Base-by-base conservation (phyloP, 2,113 vertebrate genomes). In the Polypterus senegalus region DNA sequence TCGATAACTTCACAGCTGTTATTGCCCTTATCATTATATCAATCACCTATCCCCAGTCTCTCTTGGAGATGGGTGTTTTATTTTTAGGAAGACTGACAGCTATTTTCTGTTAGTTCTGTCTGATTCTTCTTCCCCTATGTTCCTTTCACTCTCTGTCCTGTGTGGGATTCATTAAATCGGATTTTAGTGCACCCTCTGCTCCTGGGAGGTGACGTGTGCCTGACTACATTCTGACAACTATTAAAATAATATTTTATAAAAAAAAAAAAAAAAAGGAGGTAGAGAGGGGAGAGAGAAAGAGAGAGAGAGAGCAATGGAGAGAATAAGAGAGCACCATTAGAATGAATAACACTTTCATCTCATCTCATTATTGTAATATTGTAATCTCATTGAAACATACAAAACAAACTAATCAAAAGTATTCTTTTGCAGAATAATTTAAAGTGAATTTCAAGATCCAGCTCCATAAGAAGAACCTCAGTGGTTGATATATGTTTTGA, bases 241-340 rank as follows among this genome's bases (percentile, higher is more conserved):
- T 45, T 55, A 55, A 11, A 55, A 11, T 9, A 55, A 55, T 27
- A 27, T 27, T 27, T 27, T 27, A 27, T 27, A 27, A 27, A 27
- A 27, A 27, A 27, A 27, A 27, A 27, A 27, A 27, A 27, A 27
- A 27, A 27, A 27, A 27, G 27, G 27, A 27, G 27, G 27, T 27
- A 27, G 71, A 71, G 67, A 8, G 59, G 51, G 73, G 73, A 66
- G 71, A 67, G 72, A 48, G 10, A 52, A 11, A 57, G 43, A 10
- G 27, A 61, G 43, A 10, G 27, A 61, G n/a, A 49, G 57, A 53
- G 45, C 47, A 9, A n/a, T 46, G 8, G 55, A 45, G 62, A 58
- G 55, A 27, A 27, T 27, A 27, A 27, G 27, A 27, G 27, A 27
- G 27, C 27, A 27, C 27, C 27, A 27, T 27, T 27, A 27, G 27